Evolutionary conservation across 2,797 vertebrate species (phyloP), one percentile per base, ranked within the genome.

Genomic region (Etheostoma nigrum): DNA sequence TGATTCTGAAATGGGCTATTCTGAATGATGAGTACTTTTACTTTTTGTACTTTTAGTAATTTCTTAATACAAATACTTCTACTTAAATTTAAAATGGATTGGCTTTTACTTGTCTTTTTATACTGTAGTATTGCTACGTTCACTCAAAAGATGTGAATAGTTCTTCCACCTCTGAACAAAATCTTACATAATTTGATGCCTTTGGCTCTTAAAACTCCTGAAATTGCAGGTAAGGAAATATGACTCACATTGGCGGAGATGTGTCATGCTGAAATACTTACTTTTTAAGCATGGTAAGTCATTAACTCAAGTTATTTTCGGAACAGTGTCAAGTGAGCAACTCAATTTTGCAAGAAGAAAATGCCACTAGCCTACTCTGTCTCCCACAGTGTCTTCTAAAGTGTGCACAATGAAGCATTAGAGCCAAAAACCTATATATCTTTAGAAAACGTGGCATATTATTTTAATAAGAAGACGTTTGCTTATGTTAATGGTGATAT

Each of bases 221-320:
- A 33, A 19, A 58, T 2, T 8, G 36, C 51, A 69, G 25, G 60
- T 55, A 15, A 60, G 48, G 27, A 48, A 52, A 51, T 19, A 16
- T 33, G 64, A 59, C 40, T 53, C 68, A 55, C 18, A 47, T 21
- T 3, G 11, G 42, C 7, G n/a, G 49, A 60, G 42, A 67, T 54
- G 27, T 58, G 67, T 49, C 67, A 25, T 3, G 48, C 42, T 36
- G 67, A 51, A 18, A 66, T 48, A 51, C 18, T 44, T 25, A 36
- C 3, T 9, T 40, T 40, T 40, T 40, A 40, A 40, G 36, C 11
- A 4, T 62, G 60, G 27, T 67, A 59, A 33, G 42, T 47, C 64
- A 76, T 73, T 76, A 70, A 47, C 47, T 58, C 14, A 1, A 6
- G 54, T 51, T 78, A 74, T 65, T 66, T 78, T 6, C 75, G 58